Evolutionary conservation across 2,113 vertebrate genomes (phyloP), one percentile per base, ranked within the genome.

Genomic region (Tachycineta bicolor): DNA sequence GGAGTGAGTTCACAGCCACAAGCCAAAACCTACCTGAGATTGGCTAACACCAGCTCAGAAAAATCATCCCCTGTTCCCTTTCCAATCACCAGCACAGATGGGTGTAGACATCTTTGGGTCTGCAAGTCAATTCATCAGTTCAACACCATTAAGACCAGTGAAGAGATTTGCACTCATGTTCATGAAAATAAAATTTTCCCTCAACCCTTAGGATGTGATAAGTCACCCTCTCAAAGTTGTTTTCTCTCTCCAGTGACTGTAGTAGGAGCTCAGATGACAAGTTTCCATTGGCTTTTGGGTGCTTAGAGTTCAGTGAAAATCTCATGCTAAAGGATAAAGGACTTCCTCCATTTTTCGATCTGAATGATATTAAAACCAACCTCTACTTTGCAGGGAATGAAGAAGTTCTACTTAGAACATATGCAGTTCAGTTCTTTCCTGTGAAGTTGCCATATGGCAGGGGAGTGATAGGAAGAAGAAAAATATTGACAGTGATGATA

Each of bases 401-500:
- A 91, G 84, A 96, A 96, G 82, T 95, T 78, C 90, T 95, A 94
- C 87, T 88, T 88, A 95, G 67, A 96, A 91, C 93, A 96, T 96
- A 96, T 92, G 94, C 79, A 87, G 85, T 93, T 95, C 87, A 93
- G 63, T 83, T 96, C 63, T 95, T 96, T 96, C 90, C 90, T 88
- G 94, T 92, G 93, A 96, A 96, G 92, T 71, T 93, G 92, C 95
- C 96, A 96, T 97, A 97, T 97, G 96, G 92, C 71, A 95, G 52
- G 37, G 64, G 63, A 95, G 90, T 83, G 95, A 95, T 93, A 90
- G 85, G 92, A 96, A 96, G 85, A 97, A 95, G 95, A 96, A 88
- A 97, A 97, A 93, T 95, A 96, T 97, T 97, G 96, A 96, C 93
- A 96, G 93, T 96, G 95, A 94, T 94, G 93, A 96, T 90, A 96